These are phyloP conservation scores for Drosophila ficusphila DNA, from an alignment of 1,140 invertebrate species.

Conservation along the genomic window DNA sequence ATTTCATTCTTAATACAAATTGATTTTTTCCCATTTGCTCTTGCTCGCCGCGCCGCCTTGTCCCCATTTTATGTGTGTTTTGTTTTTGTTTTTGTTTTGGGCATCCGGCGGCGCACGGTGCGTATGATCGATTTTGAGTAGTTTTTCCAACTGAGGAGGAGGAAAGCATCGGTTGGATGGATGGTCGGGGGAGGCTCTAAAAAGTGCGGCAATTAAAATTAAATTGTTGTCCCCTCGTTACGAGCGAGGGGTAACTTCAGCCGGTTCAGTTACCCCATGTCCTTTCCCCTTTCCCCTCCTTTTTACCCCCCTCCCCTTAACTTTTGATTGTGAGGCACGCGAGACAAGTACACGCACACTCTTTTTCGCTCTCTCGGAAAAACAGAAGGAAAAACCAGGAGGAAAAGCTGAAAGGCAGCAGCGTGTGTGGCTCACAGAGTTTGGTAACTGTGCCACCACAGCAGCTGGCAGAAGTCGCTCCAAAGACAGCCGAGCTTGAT, in stretches of 20 bases:
- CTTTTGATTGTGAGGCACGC: slow-evolving; percentile 48
- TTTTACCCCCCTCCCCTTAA: neutral
- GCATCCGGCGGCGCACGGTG: slow-evolving; percentile 43
- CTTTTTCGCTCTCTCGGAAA: slow-evolving; percentile 1
- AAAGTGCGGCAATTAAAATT: slow-evolving; percentile 74
- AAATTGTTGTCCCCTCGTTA: slow-evolving; percentile 65
- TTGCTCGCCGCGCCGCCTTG: slow-evolving; percentile 19
- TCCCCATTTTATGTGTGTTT: slow-evolving; percentile 38
- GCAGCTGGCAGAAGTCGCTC: slow-evolving; percentile 48
- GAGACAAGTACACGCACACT: slow-evolving; percentile 45
- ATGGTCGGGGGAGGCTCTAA: neutral
- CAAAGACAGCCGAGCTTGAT: slow-evolving; percentile 31
- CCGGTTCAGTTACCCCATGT: slow-evolving; percentile 7
- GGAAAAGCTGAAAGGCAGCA: slow-evolving; percentile 4
- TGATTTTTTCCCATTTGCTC: slow-evolving; percentile 63
- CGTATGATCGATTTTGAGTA: slow-evolving; percentile 46
- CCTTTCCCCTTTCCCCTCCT: neutral
- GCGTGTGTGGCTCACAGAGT: slow-evolving; percentile 38
- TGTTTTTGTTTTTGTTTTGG: slow-evolving; percentile 64
- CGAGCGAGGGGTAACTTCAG: slow-evolving; percentile 14
- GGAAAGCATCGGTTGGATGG: neutral
- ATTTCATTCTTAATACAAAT: slow-evolving; percentile 79
- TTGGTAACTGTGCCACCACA: slow-evolving; percentile 44
- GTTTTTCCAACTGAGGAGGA: neutral
- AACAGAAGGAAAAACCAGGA: neutral